Base-by-base conservation (phyloP, 2,888 invertebrate species). In the Scelioninae gen. 1 region DNA sequence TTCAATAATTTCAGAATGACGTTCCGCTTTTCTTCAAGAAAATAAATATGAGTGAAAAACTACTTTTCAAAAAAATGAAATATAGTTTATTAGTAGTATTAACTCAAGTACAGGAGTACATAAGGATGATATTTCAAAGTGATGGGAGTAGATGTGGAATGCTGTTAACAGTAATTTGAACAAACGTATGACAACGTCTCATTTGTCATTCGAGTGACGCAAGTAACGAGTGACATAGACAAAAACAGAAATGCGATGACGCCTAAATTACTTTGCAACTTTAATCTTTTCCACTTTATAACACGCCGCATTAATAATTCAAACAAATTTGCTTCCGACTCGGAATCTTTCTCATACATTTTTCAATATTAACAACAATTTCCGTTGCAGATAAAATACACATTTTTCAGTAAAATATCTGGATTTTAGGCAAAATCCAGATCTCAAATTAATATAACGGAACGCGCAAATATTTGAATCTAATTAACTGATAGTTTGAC, bases 111-210 rank as follows among this genome's bases (percentile, higher is more conserved):
- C 69, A 69, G 45, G 38, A 51, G 40, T 32, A 34, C 23, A 32
- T 65, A 65, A 86, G 89, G 85, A 89, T 91, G 91, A 92, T 92
- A 92, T 92, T 92, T 92, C 92, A 91, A 91, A 89, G 89, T 85
- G 85, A 82, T 82, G 85, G 86, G 88, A 82, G 84, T 77, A 81
- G 81, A 79, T 76, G 82, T 74, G 75, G 90, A 91, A 90, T 90
- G 89, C 84, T 84, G 85, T 85, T 66, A 85, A 86, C 86, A 90
- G 91, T 90, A 90, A 92, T 92, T 92, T 92, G 89, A 90, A 91
- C 91, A 90, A 91, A 90, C 90, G 88, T 86, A 88, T 88, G 91
- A 91, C 92, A 91, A 91, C 90, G 88, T 90, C 89, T 92, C 91
- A 91, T 92, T 92, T 92, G 92, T 92, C 92, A 91, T 87, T 86